These are phyloP conservation scores for Cynaeus angustus DNA, from an alignment of 2,888 invertebrate species.

Conservation along the genomic window DNA sequence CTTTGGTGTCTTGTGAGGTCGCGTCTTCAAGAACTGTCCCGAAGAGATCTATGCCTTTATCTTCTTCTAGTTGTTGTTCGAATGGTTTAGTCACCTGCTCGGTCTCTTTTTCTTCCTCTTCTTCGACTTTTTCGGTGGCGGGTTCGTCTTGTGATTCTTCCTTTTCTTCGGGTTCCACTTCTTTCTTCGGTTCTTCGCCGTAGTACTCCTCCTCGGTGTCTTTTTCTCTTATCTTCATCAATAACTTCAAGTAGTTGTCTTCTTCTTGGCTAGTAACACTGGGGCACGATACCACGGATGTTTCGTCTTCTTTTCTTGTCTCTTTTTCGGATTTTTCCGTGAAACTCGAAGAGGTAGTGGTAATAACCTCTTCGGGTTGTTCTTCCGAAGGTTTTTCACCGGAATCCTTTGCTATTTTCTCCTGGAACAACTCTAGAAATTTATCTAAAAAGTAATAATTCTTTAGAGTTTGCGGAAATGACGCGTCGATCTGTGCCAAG, in stretches of 20 bases:
- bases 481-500: conserved; percentile 76
- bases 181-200: conserved; percentile 2
- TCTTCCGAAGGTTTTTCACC: conserved; percentile 47
- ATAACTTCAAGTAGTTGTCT: conserved; percentile 33
- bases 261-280: conserved; percentile 49
- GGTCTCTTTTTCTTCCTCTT: conserved; percentile 6
- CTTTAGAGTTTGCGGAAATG: conserved; percentile 65
- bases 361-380: conserved; percentile 37
- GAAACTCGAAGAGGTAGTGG: background rate
- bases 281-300: conserved; percentile 62
- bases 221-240: conserved; percentile 47
- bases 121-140: background rate
- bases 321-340: conserved; percentile 50
- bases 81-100: background rate
- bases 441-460: conserved; percentile 68
- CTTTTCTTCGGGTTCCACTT: conserved; percentile 40
- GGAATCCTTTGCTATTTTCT: conserved; percentile 28
- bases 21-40: conserved; percentile 23
- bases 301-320: conserved; percentile 49
- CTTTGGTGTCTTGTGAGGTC: conserved; percentile 7
- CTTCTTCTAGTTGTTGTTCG: conserved; percentile 47
- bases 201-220: conserved; percentile 18
- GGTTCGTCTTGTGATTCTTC: conserved; percentile 36
- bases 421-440: conserved; percentile 60
- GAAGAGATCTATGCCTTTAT: conserved; percentile 15